Base-by-base conservation (phyloP, 2,113 vertebrate genomes). In the Gallinago undulata region DNA sequence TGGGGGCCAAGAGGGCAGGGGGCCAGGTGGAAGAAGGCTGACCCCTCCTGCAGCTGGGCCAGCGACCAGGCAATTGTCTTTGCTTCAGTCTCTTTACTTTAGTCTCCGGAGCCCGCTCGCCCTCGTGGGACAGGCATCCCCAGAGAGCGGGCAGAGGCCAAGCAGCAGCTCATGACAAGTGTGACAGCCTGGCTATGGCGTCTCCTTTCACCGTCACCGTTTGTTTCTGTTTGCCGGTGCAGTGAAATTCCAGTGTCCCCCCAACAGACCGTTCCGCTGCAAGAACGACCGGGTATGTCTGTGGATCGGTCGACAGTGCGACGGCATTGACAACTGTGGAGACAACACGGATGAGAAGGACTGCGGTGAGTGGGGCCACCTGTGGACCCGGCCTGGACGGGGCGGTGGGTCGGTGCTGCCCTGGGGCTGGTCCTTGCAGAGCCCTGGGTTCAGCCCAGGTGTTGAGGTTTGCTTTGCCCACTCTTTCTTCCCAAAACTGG, bases 211-310 rank as follows among this genome's bases (percentile, higher is more conserved):
- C 94, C 90, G 89, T 95, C 91, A 94, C 86, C 87, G n/a, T 96
- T 83, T 92, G 85, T 94, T 87, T 95, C 76, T 96, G 78, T 97
- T 94, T 97, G 51, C 95, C 47, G 37, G 84, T 13, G 51, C 95
- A 99, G 99, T 98, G 95, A 98, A 95, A 95, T 99, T 99, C 96
- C 96, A 98, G 97, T 99, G 99, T 96, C 99, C 99, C 48, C 99
- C 99, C 84, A 99, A 98, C 96, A 98, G 99, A 96, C 98, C 97
- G 56, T 99, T 99, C 98, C 99, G 99, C 60, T 99, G 99, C 97
- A 99, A 98, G 89, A 99, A 99, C 6, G 98, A 99, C 94, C 99
- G 99, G 0, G 99, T 99, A 4, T 99, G 99, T 96, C 97, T 99
- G 86, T 98, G 98, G 97, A 95, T 98, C 8, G 98, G 98, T 67